Conservation (phyloP, 2,888 invertebrate species). For the Metacarcinus magister region DNA sequence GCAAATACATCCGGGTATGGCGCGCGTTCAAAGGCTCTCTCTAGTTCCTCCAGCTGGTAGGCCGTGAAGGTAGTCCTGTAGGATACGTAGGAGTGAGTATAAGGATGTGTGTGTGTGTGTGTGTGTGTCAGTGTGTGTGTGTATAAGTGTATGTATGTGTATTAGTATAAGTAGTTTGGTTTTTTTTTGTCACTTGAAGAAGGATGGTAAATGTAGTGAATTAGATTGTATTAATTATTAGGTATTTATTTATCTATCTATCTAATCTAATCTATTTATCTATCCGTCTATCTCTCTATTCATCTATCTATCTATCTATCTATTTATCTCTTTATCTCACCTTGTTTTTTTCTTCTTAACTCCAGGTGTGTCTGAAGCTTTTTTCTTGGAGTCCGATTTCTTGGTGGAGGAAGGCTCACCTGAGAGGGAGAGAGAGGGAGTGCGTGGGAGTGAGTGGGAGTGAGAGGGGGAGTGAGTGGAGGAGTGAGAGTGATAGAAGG, state of each 20-base stretch:
- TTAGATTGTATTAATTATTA: too few relatives aligned
- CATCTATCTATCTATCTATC: background rate
- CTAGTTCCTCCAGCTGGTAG: constrained; percentile 96
- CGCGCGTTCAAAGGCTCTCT: constrained; percentile 96
- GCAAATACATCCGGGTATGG: constrained; percentile 99
- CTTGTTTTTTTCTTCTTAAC: constrained; percentile 83
- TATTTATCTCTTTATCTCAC: constrained; percentile 17
- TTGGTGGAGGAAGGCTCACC: constrained; percentile 71
- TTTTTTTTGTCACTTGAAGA: too few relatives aligned
- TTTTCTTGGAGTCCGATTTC: constrained; percentile 81
- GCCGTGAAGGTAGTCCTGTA: constrained; percentile 87
- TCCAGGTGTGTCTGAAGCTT: constrained; percentile 76
- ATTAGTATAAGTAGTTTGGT: background rate
- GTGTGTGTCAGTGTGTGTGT: background rate
- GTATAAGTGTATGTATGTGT: background rate
- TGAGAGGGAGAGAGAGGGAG: background rate
- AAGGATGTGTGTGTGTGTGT: too few relatives aligned
- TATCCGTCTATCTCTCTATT: too few relatives aligned
- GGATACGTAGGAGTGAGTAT: too few relatives aligned
- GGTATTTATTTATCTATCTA: too few relatives aligned
- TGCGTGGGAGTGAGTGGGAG: too few relatives aligned
- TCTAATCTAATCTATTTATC: too few relatives aligned
- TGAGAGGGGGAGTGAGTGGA: too few relatives aligned
- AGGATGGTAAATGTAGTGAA: too few relatives aligned
- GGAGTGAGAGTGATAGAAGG: background rate